Evolutionary conservation across 2,113 vertebrate species (phyloP), one percentile per base, ranked within the genome.

Genomic region (Marcusenius ussheri): DNA sequence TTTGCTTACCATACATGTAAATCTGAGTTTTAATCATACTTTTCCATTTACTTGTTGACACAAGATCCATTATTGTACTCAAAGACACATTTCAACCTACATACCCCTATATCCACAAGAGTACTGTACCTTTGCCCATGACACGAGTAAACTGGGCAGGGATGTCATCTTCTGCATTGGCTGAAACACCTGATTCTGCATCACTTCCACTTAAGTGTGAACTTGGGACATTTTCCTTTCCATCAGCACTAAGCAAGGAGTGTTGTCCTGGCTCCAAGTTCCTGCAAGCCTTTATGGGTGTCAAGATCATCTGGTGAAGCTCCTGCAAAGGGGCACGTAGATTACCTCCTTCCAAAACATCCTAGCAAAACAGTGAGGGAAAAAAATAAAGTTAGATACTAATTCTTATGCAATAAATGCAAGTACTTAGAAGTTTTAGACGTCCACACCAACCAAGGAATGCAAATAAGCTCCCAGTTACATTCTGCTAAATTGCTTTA

Each of bases 261-360:
- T 96, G 93, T 49, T 97, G 96, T 27, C 95, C 94, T n/a, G 95
- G 95, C 2, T 95, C 91, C 0, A 97, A 97, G 6, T 94, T 94
- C 62, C 93, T 92, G 17, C 94, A 97, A 2, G 97, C 95, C 93
- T 99, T 99, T 94, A 99, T 99, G 21, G 98, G 98, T 0, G 98
- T 98, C 93, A 98, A 96, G 95, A 99, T 98, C 97, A 99, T 99
- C 95, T 99, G 98, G 92, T 99, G 98, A 9, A 99, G 97, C 47
- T 99, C 98, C 95, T 99, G 98, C 89, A 99, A 96, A 0, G 98
- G 98, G 89, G 94, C 91, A 0, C 98, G 98, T 88, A 99, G 95
- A 91, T 96, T 98, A 90, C 97, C 97, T 0, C 98, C 98, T 93
- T 99, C 98, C 91, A 99, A 95, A 92, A 99, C 97, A 90, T 99